Conservation (phyloP, 92 coral and sea anemone species). For the Muricea muricata region DNA sequence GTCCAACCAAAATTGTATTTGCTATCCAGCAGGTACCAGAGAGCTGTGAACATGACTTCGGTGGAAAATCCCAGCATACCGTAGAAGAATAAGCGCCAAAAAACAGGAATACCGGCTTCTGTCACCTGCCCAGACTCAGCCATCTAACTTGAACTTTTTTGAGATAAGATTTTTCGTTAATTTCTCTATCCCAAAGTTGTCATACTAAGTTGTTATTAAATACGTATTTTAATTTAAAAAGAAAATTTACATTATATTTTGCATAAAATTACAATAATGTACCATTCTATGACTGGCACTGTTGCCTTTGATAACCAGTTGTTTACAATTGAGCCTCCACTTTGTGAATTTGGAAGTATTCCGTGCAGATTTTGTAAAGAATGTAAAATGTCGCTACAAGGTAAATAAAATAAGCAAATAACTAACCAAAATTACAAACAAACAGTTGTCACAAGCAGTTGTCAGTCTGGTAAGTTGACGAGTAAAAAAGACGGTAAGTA, state of each 20-base stretch:
- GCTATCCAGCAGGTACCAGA: slow-evolving; percentile 92
- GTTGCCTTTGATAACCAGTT: too few species aligned
- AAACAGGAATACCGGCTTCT: slow-evolving; percentile 57
- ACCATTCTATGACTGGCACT: too few species aligned
- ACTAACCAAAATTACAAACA: too few species aligned
- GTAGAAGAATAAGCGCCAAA: slow-evolving; percentile 82
- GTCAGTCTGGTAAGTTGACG: too few species aligned
- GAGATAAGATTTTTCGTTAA: neutral
- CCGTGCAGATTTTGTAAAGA: too few species aligned
- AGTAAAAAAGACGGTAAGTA: too few species aligned
- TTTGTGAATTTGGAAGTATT: too few species aligned
- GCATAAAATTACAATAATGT: neutral
- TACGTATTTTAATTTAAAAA: neutral
- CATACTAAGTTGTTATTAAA: neutral
- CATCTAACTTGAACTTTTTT: slow-evolving; percentile 13
- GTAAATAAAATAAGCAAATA: too few species aligned
- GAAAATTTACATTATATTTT: neutral
- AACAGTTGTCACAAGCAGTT: too few species aligned
- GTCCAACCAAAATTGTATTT: slow-evolving; percentile 94
- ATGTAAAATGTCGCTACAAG: too few species aligned
- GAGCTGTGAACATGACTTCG: slow-evolving; percentile 95
- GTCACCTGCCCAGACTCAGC: neutral
- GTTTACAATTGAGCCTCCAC: too few species aligned
- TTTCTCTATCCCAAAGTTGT: neutral
- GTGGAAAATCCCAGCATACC: slow-evolving; percentile 93